Conservation (phyloP, 2,113 vertebrate genomes). For the Pyrgilauda ruficollis region DNA sequence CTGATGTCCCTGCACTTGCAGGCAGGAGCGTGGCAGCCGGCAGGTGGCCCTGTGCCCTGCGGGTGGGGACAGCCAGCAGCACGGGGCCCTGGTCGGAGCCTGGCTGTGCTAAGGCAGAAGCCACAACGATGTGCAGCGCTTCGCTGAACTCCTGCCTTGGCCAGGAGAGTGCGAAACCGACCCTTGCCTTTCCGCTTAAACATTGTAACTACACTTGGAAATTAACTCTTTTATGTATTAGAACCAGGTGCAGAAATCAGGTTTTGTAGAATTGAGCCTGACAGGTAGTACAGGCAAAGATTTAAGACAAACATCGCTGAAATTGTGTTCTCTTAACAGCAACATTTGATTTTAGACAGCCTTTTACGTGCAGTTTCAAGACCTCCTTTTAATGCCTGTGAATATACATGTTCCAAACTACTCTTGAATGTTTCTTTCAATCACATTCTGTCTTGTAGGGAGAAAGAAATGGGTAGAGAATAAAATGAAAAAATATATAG, state of each 20-base stretch:
- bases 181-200: not conserved
- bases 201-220: not conserved
- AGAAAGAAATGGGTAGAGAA: not conserved
- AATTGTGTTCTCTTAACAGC: not conserved
- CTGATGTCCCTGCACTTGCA: not conserved
- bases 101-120: not conserved
- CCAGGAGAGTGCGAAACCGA: not conserved
- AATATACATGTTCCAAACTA: not conserved
- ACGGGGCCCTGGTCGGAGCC: fast-evolving
- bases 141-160: not conserved
- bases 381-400: not conserved
- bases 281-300: not conserved
- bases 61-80: not conserved
- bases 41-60: fast-evolving
- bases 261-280: not conserved
- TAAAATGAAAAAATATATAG: not conserved
- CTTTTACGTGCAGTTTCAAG: not conserved
- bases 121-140: not conserved
- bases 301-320: not conserved
- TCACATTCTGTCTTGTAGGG: not conserved
- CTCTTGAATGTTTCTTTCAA: not conserved
- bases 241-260: not conserved
- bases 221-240: not conserved
- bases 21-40: not conserved
- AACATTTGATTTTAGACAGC: not conserved